Evolutionary conservation across 2,888 invertebrate species (phyloP).

Genomic region (Temnothorax rugatulus): DNA sequence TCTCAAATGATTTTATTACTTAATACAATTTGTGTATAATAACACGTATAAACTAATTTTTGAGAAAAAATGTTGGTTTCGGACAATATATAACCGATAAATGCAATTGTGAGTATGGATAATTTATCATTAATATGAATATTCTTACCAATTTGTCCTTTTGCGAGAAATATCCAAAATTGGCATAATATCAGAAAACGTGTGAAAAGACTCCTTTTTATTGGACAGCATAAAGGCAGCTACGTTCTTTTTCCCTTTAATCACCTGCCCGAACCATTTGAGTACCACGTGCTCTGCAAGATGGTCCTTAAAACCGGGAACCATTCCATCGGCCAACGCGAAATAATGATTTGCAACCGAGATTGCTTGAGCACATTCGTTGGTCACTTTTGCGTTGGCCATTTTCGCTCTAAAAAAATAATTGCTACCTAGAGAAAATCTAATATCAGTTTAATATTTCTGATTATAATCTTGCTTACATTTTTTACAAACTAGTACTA

Average conservation of each 20-base stretch:
- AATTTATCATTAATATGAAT: neutral
- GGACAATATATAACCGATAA: neutral
- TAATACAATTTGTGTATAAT: neutral
- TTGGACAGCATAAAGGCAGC: constrained; percentile 87
- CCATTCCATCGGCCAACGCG: constrained; percentile 87
- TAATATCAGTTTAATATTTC: neutral
- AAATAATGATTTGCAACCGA: constrained; percentile 87
- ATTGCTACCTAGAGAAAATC: neutral
- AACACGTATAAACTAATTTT: neutral
- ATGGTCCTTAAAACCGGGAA: constrained; percentile 86
- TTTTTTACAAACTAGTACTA: neutral
- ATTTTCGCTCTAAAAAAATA: constrained; percentile 11
- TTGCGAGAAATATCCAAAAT: constrained; percentile 67
- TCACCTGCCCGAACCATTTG: constrained; percentile 90
- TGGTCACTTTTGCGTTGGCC: constrained; percentile 60
- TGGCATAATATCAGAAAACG: constrained; percentile 86
- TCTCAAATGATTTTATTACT: constrained; percentile 7
- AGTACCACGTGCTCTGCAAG: constrained; percentile 87
- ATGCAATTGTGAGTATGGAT: neutral
- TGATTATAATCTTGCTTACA: neutral
- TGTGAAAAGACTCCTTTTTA: constrained; percentile 87
- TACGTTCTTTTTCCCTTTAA: constrained; percentile 88
- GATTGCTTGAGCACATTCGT: constrained; percentile 80
- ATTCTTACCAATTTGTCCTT: constrained; percentile 60
- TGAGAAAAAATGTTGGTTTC: neutral